Conservation (phyloP, 2,797 vertebrate genomes). For the Toxotes lorentzi region DNA sequence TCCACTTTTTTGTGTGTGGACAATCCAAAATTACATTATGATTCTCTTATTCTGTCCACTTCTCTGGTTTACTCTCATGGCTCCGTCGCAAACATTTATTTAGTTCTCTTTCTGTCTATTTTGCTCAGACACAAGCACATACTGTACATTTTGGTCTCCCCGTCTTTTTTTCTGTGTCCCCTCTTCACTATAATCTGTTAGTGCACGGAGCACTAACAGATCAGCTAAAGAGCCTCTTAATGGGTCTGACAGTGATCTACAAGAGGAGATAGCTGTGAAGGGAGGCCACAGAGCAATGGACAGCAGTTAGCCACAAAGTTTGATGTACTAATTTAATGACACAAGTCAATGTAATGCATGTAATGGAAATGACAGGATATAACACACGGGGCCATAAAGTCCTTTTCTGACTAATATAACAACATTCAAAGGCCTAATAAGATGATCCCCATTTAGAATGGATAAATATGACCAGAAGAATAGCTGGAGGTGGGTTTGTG, state of each 20-base stretch:
- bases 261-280: conserved; percentile 20
- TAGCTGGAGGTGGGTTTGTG: not conserved
- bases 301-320: conserved; percentile 38
- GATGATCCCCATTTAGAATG: not conserved
- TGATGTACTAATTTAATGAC: conserved; percentile 60
- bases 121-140: not conserved
- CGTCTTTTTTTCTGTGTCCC: not conserved
- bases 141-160: not conserved
- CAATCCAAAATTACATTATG: not conserved
- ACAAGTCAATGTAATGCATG: conserved; percentile 46
- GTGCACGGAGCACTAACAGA: conserved; percentile 48
- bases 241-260: conserved; percentile 60
- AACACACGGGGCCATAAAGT: conserved; percentile 21
- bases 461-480: not conserved
- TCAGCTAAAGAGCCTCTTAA: conserved; percentile 63
- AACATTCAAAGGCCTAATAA: not conserved
- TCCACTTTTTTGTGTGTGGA: not conserved
- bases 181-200: too few relatives aligned
- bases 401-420: not conserved
- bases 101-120: not conserved
- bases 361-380: conserved; percentile 53
- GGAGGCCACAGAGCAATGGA: conserved; percentile 43
- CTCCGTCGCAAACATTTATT: conserved; percentile 18
- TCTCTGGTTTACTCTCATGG: not conserved
- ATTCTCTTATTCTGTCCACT: conserved; percentile 16